Percentiles rank a stretch among this genome's conserved stretches.
Conservation (phyloP, 2,113 vertebrate genomes). For the Siphamia tubifer region DNA sequence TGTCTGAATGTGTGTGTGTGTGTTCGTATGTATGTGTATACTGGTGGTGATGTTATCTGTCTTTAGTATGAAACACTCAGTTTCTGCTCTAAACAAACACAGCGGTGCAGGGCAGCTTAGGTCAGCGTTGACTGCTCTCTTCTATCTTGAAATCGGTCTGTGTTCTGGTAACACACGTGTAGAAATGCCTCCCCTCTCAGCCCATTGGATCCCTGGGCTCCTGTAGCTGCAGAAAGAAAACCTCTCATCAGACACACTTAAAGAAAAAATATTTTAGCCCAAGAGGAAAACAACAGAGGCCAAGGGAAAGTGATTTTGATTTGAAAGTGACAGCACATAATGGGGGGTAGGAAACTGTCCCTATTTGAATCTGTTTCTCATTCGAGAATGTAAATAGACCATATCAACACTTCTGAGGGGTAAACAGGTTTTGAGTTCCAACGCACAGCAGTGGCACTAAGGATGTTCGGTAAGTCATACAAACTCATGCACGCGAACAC, state of each 20-base stretch:
- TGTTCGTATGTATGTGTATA: slow-evolving; percentile 3
- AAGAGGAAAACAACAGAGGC: slow-evolving; percentile 52
- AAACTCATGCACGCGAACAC: not conserved
- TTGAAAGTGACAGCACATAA: slow-evolving; percentile 68
- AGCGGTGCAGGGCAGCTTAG: slow-evolving; percentile 43
- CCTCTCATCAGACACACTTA: slow-evolving; percentile 62
- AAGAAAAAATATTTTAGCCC: slow-evolving; percentile 54
- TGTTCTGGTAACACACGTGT: slow-evolving; percentile 27
- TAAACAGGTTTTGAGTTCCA: slow-evolving; percentile 47
- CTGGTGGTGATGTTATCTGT: slow-evolving; percentile 50
- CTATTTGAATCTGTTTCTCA: slow-evolving; percentile 58
- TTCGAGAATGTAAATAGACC: slow-evolving; percentile 59
- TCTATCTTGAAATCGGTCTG: slow-evolving; percentile 34
- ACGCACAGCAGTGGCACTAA: not conserved
- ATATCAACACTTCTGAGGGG: slow-evolving; percentile 28
- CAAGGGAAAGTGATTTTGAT: slow-evolving; percentile 67
- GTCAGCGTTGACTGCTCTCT: slow-evolving; percentile 43
- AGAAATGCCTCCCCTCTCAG: slow-evolving; percentile 11
- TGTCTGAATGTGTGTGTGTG: not conserved
- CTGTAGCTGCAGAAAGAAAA: slow-evolving; percentile 44
- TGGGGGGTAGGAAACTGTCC: slow-evolving; percentile 51
- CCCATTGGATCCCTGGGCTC: slow-evolving; percentile 24
- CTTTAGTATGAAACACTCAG: slow-evolving; percentile 53
- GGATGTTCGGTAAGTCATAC: not conserved
- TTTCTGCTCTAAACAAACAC: slow-evolving; percentile 54